Conservation (phyloP, 1,140 invertebrate genomes). For the Drosophila murphyi region DNA sequence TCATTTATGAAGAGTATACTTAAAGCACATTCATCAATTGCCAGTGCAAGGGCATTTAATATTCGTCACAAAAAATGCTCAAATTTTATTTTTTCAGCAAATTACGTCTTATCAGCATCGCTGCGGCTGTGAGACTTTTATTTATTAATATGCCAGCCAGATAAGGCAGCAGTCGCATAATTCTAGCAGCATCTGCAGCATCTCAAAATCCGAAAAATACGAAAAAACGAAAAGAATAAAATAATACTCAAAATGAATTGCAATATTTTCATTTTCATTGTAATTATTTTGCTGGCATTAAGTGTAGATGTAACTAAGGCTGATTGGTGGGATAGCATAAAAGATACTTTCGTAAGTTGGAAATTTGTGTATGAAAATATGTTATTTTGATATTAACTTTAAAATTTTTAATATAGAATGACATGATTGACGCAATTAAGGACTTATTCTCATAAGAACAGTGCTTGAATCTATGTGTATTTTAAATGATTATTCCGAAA, state of each 20-base stretch:
- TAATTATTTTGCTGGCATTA: slow-evolving; percentile 28
- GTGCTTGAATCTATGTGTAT: neutral
- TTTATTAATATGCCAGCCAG: slow-evolving; percentile 31
- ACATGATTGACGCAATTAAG: slow-evolving; percentile 35
- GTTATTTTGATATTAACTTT: neutral
- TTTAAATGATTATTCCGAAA: neutral
- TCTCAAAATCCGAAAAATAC: neutral
- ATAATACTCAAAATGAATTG: slow-evolving; percentile 30
- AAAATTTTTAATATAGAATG: slow-evolving; percentile 13
- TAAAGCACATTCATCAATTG: neutral
- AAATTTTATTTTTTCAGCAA: slow-evolving; percentile 27
- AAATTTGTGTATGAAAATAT: too few relatives aligned
- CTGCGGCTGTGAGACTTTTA: slow-evolving; percentile 28
- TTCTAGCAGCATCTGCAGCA: slow-evolving; percentile 26
- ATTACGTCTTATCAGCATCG: slow-evolving; percentile 31
- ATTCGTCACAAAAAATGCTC: neutral
- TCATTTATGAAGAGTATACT: too few relatives aligned
- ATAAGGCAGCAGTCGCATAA: slow-evolving; percentile 35
- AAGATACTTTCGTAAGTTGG: slow-evolving; percentile 40
- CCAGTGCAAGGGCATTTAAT: neutral
- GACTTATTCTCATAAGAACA: slow-evolving; percentile 28
- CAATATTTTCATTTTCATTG: slow-evolving; percentile 22
- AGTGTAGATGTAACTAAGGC: slow-evolving; percentile 20
- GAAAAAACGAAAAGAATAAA: neutral
- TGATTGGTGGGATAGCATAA: slow-evolving; percentile 37